These are phyloP conservation scores for Protosalanx chinensis DNA, from an alignment of 2,797 vertebrate species.

Conservation along the genomic window DNA sequence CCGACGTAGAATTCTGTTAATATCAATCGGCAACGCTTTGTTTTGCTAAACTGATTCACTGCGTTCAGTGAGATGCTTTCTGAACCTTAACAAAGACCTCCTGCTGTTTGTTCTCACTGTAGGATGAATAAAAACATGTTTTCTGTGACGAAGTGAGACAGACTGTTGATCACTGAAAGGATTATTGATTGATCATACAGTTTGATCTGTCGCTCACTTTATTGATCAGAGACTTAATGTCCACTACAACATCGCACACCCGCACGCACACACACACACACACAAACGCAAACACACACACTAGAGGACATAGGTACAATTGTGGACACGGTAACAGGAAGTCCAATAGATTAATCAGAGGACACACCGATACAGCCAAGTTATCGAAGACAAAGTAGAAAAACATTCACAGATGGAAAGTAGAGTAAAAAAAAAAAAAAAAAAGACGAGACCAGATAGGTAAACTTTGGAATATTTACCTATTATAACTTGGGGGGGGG, in stretches of 20 bases:
- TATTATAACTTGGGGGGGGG: too few species aligned
- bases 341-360: constrained; percentile 40
- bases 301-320: constrained; percentile 48
- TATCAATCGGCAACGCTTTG: constrained; percentile 23
- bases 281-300: constrained; percentile 52
- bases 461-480: neutral
- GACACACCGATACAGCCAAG: constrained; percentile 22
- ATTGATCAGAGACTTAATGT: constrained; percentile 46
- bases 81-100: constrained; percentile 36
- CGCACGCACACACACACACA: constrained; percentile 47
- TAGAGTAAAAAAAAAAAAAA: neutral
- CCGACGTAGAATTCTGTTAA: neutral
- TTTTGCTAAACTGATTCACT: constrained; percentile 21
- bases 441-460: neutral
- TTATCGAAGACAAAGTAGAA: constrained; percentile 26
- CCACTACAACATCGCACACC: constrained; percentile 25
- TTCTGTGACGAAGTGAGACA: constrained; percentile 4
- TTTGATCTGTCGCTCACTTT: constrained; percentile 36
- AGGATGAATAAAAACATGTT: constrained; percentile 1
- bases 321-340: constrained; percentile 25
- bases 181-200: constrained; percentile 47
- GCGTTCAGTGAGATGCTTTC: constrained; percentile 26
- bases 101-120: constrained; percentile 9
- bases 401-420: neutral
- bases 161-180: constrained; percentile 49